Evolutionary conservation across 2,888 invertebrate genomes (phyloP).

Genomic region (Oligia fasciuncula): DNA sequence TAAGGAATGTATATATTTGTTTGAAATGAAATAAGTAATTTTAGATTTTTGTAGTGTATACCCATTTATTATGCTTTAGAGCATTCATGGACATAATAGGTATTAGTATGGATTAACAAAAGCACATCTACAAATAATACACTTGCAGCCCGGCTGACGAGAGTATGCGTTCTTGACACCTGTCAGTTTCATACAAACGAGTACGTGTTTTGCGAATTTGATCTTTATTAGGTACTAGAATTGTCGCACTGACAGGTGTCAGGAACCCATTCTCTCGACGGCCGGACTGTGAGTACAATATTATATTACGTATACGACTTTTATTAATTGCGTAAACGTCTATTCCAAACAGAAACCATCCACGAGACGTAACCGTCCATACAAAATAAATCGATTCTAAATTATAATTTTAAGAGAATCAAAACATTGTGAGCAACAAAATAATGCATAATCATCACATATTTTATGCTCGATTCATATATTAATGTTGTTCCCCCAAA

Average conservation of each 20-base stretch:
- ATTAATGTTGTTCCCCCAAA: constrained; percentile 71
- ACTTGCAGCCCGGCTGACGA: not conserved
- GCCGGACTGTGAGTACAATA: not conserved
- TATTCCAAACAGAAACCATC: not conserved
- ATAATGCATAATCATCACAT: constrained; percentile 67
- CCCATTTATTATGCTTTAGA: too few species aligned
- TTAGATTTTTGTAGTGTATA: too few species aligned
- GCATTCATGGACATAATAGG: too few species aligned
- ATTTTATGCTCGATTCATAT: constrained; percentile 70
- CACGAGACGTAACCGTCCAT: not conserved
- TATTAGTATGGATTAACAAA: too few species aligned
- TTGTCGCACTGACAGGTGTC: not conserved
- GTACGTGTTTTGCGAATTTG: not conserved
- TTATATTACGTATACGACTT: not conserved
- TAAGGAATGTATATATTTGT: too few species aligned
- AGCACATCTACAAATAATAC: not conserved
- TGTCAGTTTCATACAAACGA: not conserved
- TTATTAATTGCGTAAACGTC: not conserved
- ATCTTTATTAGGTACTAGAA: not conserved
- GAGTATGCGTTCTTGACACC: not conserved
- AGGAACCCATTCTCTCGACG: not conserved
- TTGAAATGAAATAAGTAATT: too few species aligned
- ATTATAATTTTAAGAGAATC: constrained; percentile 35
- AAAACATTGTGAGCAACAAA: constrained; percentile 33
- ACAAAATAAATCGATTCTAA: constrained; percentile 27